These are phyloP conservation scores for Sebastes kiyomatsui DNA, from an alignment of 2,797 vertebrate genomes.

Conservation along the genomic window DNA sequence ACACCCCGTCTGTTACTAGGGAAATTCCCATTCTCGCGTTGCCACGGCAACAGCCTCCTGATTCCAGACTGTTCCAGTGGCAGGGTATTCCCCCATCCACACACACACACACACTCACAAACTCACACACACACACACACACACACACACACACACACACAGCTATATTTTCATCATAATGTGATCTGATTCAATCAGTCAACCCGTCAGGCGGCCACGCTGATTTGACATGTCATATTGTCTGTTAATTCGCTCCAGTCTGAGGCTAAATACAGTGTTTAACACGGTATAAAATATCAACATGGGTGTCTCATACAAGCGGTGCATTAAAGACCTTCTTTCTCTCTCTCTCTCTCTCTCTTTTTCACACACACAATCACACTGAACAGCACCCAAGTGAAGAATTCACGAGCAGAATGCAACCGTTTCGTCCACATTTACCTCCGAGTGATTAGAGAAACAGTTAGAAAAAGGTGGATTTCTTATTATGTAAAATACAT, in stretches of 20 bases:
- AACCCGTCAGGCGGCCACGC: conserved; percentile 21
- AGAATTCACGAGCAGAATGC: conserved; percentile 17
- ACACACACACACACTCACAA: neutral
- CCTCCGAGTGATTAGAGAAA: conserved; percentile 39
- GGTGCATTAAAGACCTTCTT: neutral
- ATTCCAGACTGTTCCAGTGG: conserved; percentile 73
- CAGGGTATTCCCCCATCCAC: conserved; percentile 78
- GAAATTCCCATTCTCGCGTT: conserved; percentile 79
- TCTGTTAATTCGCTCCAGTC: conserved; percentile 50
- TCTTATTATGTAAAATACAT: neutral
- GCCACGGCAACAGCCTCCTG: conserved; percentile 71
- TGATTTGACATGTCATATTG: conserved; percentile 51
- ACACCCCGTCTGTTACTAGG: conserved; percentile 75
- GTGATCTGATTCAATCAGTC: conserved; percentile 59
- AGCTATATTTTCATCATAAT: conserved; percentile 22
- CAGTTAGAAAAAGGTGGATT: conserved; percentile 18
- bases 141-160: neutral
- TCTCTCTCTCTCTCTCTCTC: neutral
- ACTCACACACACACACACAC: neutral
- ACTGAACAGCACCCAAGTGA: conserved; percentile 16
- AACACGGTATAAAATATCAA: conserved; percentile 19
- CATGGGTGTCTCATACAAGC: conserved; percentile 23
- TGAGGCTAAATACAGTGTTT: conserved; percentile 33
- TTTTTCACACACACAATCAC: neutral
- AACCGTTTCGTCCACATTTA: conserved; percentile 46